A percentile compares a stretch with the other conserved stretches of the same genome.
These are phyloP conservation scores for Charadrius vociferus DNA, from an alignment of 2,113 vertebrate species.

Conservation along the genomic window DNA sequence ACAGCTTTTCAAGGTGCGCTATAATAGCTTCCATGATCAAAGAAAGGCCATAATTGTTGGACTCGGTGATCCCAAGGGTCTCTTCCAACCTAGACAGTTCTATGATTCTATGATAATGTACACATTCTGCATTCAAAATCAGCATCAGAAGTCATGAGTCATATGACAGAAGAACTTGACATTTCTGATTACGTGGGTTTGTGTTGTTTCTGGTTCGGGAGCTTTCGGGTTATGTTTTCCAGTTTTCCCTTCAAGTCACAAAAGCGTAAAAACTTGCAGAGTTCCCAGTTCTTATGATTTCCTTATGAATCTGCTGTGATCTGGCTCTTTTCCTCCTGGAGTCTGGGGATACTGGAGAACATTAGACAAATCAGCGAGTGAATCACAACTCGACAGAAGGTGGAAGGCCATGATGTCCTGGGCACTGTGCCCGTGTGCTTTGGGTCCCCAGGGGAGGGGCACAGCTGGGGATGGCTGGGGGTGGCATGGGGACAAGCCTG, in stretches of 20 bases:
- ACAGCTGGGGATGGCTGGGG: neutral
- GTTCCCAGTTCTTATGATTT: neutral
- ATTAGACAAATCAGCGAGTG: neutral
- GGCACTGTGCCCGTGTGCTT: neutral
- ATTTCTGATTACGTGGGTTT: neutral
- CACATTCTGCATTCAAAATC: neutral
- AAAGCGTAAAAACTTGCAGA: neutral
- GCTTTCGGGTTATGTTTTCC: neutral
- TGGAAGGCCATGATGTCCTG: neutral
- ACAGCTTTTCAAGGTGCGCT: neutral
- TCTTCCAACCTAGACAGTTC: too few species aligned
- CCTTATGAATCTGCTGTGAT: neutral
- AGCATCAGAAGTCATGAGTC: neutral
- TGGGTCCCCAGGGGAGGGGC: neutral
- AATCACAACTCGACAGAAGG: neutral
- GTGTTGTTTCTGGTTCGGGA: neutral
- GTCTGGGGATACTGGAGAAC: neutral
- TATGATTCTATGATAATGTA: too few species aligned
- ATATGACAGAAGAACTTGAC: neutral
- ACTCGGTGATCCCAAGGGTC: too few species aligned
- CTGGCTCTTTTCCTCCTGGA: neutral
- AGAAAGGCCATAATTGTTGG: neutral
- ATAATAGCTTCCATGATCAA: neutral
- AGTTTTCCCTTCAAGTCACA: neutral
- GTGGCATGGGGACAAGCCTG: neutral